Base-by-base conservation (phyloP, 30 jellyfish, hydroid and myxozoan genomes). In the Aurelia sp. region DNA sequence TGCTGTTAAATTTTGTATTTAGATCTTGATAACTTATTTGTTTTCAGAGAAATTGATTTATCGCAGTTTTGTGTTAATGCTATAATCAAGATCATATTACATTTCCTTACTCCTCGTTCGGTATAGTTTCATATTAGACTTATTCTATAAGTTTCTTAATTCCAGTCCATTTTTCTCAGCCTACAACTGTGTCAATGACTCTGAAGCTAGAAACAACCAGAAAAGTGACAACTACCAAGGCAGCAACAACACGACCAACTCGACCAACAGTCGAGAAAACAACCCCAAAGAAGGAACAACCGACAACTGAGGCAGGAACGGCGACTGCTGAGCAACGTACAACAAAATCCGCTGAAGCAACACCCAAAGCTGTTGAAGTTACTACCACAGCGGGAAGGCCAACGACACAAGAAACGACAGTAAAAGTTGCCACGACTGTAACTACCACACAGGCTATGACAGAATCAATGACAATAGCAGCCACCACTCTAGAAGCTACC, bases 171-270 rank as follows among this genome's bases (percentile, higher is more conserved):
- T 41, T 41, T 13, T 41, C 5, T 41, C 52, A 41, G 52, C 52
- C 52, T 41, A 41, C 52, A 41, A 41, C 52, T 41, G 52, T 41
- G 13, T 41, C 52, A 41, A 41, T 41, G 52, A 41, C 52, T 6
- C 52, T 60, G 4, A 70, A 57, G 20, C 10, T 15, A 23, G 80
- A 17, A 13, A 18, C 80, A 37, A 79, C 89, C 57, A 79, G 82
- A 6, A 50, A 13, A 19, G 89, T 8, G 11, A 50, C 82, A 62
- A 61, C 81, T n/a, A 79, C 89, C 20, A 22, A 3, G 18, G 71
- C 80, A 8, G 27, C 31, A 13, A 16, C 71, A 61, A 78, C 81
- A 41, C 16, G 31, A 33, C 72, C 81, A 62, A 61, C 81, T n/a
- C 65, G 73, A 18, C 31, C 13, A 4, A 53, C 71, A 0, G 17